Evolutionary conservation across 2,113 vertebrate species (phyloP).

Genomic region (Mobula hypostoma): DNA sequence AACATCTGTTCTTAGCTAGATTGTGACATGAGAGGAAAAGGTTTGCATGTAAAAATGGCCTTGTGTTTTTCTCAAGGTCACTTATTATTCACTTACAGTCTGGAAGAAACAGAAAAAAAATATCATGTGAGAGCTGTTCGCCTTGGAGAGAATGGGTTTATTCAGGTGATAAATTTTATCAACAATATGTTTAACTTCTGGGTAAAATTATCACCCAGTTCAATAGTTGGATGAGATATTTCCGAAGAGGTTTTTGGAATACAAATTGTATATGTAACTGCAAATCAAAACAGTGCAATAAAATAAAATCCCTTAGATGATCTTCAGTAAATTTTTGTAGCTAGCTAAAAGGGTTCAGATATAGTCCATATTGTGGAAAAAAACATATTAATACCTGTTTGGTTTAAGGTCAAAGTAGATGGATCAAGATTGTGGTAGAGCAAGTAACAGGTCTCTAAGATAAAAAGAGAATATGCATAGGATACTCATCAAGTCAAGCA

Average conservation of each 20-base stretch:
- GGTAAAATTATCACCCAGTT: not conserved
- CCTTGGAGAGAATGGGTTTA: no score
- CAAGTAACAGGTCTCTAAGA: not conserved
- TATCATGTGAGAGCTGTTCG: not conserved
- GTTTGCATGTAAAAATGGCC: constrained; percentile 33
- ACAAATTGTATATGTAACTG: not conserved
- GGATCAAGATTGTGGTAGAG: not conserved
- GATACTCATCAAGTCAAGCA: no score
- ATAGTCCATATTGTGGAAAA: not conserved
- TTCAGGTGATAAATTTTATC: not conserved
- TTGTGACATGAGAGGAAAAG: constrained; percentile 11
- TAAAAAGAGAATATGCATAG: no score
- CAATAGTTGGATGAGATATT: not conserved
- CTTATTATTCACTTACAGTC: constrained; percentile 8
- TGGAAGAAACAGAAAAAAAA: not conserved
- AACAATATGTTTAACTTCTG: not conserved
- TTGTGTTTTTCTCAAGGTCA: constrained; percentile 26
- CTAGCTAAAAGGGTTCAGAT: not conserved
- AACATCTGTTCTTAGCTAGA: constrained; percentile 32
- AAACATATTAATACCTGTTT: not conserved
- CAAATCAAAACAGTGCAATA: not conserved
- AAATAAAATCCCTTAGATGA: not conserved
- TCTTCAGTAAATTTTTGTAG: not conserved
- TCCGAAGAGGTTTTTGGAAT: not conserved
- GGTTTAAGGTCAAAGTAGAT: no score